Conservation (phyloP, 2,888 invertebrate genomes). For the Neoitamus cyanurus region DNA sequence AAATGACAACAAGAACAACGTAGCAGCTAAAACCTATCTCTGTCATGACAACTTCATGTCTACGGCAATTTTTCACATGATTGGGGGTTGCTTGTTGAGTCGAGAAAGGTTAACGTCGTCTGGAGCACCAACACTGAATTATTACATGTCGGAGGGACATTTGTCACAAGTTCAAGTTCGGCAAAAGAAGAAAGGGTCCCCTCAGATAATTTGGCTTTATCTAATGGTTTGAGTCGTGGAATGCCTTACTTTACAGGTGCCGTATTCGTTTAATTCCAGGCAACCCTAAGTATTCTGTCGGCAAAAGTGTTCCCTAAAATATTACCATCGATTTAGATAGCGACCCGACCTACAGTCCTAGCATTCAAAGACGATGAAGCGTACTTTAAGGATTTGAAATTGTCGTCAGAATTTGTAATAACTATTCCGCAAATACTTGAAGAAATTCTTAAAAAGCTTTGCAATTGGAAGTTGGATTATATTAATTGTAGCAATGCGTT, state of each 20-base stretch:
- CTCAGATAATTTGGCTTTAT: conserved; percentile 22
- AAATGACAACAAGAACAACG: conserved; percentile 26
- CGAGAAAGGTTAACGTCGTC: conserved; percentile 33
- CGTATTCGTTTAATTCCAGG: conserved; percentile 9
- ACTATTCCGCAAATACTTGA: background rate
- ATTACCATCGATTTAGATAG: conserved; percentile 33
- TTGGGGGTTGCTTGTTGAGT: conserved; percentile 30
- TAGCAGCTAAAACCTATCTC: conserved; percentile 8
- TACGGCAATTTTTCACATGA: conserved; percentile 1
- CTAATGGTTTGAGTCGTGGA: conserved; percentile 15
- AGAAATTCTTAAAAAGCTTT: background rate
- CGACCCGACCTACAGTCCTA: background rate
- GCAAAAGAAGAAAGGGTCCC: background rate
- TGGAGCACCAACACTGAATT: conserved; percentile 3
- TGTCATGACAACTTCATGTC: conserved; percentile 23
- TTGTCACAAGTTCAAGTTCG: conserved; percentile 22
- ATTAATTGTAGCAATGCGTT: too few relatives aligned
- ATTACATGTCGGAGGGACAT: conserved; percentile 31
- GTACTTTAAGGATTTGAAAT: background rate
- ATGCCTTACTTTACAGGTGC: conserved; percentile 30
- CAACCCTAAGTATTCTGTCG: conserved; percentile 16
- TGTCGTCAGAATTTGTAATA: conserved; percentile 29
- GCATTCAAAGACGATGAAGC: background rate
- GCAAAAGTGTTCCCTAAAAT: conserved; percentile 2
- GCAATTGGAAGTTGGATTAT: background rate